Evolutionary conservation across 2,113 vertebrate genomes (phyloP).

Genomic region (Macquaria australasica): DNA sequence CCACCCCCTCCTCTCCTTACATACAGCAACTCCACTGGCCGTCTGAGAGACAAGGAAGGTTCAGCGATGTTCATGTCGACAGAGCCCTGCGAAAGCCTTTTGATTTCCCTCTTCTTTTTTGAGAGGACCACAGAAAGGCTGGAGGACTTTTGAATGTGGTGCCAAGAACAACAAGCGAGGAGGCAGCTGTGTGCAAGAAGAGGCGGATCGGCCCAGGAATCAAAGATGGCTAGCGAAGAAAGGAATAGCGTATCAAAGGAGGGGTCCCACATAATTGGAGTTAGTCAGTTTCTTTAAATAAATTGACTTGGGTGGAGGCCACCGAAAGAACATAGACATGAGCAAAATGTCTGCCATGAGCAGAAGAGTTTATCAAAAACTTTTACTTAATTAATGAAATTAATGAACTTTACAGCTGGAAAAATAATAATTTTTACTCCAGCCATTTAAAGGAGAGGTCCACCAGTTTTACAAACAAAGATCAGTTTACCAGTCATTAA

Average conservation of each 20-base stretch:
- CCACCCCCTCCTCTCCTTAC: constrained; percentile 4
- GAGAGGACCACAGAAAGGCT: constrained; percentile 78
- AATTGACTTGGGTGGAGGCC: constrained; percentile 73
- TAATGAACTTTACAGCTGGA: constrained; percentile 16
- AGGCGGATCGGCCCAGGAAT: constrained; percentile 79
- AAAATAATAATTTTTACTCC: background rate
- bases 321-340: constrained; percentile 42
- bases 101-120: constrained; percentile 76
- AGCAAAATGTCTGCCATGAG: constrained; percentile 29
- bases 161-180: constrained; percentile 84
- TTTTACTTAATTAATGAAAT: constrained; percentile 36
- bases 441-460: background rate
- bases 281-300: constrained; percentile 80
- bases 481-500: background rate
- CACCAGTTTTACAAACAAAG: background rate
- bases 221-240: constrained; percentile 83
- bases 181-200: constrained; percentile 82
- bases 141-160: constrained; percentile 79
- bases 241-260: constrained; percentile 79
- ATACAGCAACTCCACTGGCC: constrained; percentile 42
- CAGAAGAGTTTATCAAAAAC: constrained; percentile 30
- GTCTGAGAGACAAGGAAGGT: constrained; percentile 67
- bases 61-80: constrained; percentile 71
- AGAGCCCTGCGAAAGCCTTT: constrained; percentile 69
- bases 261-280: constrained; percentile 73